Evolutionary conservation across 1,140 invertebrate species (phyloP), one percentile per base, ranked within the genome.

Genomic region (Triops longicaudatus): DNA sequence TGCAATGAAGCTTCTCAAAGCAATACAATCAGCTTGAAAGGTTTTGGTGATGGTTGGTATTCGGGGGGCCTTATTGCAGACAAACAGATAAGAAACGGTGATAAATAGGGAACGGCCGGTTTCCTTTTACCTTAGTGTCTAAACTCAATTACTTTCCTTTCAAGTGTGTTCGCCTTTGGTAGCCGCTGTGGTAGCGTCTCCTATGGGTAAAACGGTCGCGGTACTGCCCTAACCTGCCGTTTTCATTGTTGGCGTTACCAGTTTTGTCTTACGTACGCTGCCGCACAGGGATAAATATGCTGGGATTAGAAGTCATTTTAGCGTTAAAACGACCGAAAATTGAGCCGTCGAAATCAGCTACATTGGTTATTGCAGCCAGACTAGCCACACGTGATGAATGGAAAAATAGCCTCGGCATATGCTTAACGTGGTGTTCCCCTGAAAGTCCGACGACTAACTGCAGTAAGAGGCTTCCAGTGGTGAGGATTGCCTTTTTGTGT

Each of bases 381-480:
- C 10, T 63, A 63, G 50, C 50, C 50, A 63, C 50, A n/a, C 22
- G 50, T 63, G 50, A 63, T 63, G 50, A 63, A 63, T 63, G 50
- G 50, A 63, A 63, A 22, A 63, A 37, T 37, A 7, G 14, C 50
- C 14, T 14, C 14, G 17, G 17, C 50, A 17, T 63, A 63, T 63
- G 50, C 50, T 14, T 63, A 22, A 37, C 22, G 50, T 63, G 50
- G 50, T 22, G 6, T 63, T 63, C 50, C 22, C 0, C 0, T 4
- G 0, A 22, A 63, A 22, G 50, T 63, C 22, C 14, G 50, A 63
- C 10, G 50, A 14, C 6, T n/a, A 4, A 63, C 50, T n/a, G 50
- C 5, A 22, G 14, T 63, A 63, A n/a, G 50, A 63, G 22, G 50
- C 17, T n/a, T n/a, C 0, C 17, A 63, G 14, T n/a, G 50, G 22